A percentile compares a stretch with the other conserved stretches of the same genome.
These are phyloP conservation scores for Gonioctena quinquepunctata DNA, from an alignment of 1,140 invertebrate species.

Conservation along the genomic window DNA sequence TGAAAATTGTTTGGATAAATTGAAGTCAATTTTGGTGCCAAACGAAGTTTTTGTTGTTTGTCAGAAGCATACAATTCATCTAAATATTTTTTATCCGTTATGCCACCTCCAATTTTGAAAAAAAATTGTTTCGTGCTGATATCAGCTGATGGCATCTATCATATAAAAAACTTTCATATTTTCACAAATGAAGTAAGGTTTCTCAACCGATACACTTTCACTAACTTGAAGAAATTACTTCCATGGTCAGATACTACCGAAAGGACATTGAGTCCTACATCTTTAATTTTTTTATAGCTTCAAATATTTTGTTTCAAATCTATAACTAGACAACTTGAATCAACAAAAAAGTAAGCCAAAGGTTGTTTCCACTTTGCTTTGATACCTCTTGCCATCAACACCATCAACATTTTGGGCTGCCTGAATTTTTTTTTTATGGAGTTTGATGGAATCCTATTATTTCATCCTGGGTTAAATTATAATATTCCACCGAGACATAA, in stretches of 20 bases:
- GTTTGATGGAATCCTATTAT: not conserved
- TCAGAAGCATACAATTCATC: constrained; percentile 10
- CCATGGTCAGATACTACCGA: not conserved
- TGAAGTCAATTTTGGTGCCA: constrained; percentile 25
- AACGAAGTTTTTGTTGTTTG: constrained; percentile 1
- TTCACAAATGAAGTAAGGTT: too few relatives aligned
- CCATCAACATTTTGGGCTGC: constrained; percentile 26
- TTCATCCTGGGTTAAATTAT: not conserved
- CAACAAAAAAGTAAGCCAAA: too few relatives aligned
- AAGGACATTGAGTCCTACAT: constrained; percentile 35
- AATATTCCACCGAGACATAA: not conserved
- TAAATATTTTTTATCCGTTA: constrained; percentile 13
- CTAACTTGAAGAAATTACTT: too few relatives aligned
- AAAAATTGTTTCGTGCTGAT: constrained; percentile 18
- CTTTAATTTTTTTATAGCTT: constrained; percentile 26
- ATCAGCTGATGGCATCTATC: constrained; percentile 25
- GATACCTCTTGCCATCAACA: constrained; percentile 28
- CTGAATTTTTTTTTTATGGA: constrained; percentile 16
- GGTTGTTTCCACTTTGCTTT: constrained; percentile 39
- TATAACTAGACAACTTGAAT: constrained; percentile 20
- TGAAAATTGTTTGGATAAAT: constrained; percentile 18
- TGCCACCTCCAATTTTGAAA: not conserved
- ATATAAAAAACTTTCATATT: too few relatives aligned
- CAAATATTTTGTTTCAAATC: constrained; percentile 33
- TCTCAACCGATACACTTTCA: too few relatives aligned